A percentile compares a stretch with the other conserved stretches of the same genome.
Conservation (phyloP, 2,113 vertebrate species). For the Etheostoma cragini region DNA sequence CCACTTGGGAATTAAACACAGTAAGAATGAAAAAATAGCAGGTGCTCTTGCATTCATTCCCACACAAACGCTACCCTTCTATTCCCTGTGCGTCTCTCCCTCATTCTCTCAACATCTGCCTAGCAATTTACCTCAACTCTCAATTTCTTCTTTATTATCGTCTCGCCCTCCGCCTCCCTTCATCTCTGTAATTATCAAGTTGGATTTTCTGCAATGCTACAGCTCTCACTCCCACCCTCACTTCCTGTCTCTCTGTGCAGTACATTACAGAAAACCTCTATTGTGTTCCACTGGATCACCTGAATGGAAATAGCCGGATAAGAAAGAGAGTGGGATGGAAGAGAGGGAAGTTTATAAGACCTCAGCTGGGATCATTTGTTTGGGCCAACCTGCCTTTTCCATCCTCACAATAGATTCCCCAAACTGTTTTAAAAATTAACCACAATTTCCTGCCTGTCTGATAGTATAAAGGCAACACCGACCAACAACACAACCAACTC, state of each 20-base stretch:
- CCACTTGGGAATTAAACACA: constrained; percentile 8
- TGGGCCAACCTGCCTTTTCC: constrained; percentile 4
- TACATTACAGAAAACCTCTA: constrained; percentile 53
- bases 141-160: constrained; percentile 49
- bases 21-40: constrained; percentile 6
- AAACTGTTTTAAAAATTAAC: constrained; percentile 48
- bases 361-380: constrained; percentile 35
- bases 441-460: constrained; percentile 37
- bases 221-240: constrained; percentile 34
- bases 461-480: constrained; percentile 8
- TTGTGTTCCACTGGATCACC: constrained; percentile 54
- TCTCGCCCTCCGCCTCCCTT: constrained; percentile 28
- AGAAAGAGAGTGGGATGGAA: constrained; percentile 3
- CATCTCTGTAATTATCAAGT: constrained; percentile 53
- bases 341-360: constrained; percentile 23
- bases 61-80: constrained; percentile 5
- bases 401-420: constrained; percentile 15
- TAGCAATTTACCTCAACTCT: constrained; percentile 51
- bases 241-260: constrained; percentile 48
- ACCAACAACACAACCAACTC: constrained; percentile 3
- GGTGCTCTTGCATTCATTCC: constrained; percentile 20
- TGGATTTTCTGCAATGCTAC: constrained; percentile 51
- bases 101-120: constrained; percentile 29
- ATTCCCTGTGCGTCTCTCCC: not conserved
- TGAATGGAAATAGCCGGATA: constrained; percentile 29